Evolutionary conservation across 2,888 invertebrate genomes (phyloP).

Genomic region (Zygothrica quintamaculata): DNA sequence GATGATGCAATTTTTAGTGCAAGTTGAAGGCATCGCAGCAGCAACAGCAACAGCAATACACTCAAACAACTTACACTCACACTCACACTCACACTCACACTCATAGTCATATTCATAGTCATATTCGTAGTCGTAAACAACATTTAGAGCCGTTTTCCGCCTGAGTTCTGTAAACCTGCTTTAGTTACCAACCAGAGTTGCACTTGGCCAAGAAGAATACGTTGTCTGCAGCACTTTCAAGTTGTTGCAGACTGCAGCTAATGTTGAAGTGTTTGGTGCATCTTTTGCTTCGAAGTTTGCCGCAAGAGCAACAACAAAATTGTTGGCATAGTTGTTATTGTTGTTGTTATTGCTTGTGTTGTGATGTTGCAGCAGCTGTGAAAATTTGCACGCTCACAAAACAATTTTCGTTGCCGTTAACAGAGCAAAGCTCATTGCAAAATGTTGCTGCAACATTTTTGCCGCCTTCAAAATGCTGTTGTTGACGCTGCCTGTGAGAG

Average conservation of each 20-base stretch:
- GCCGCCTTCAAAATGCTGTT: slow-evolving; percentile 51
- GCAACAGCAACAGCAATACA: no score
- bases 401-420: slow-evolving; percentile 75
- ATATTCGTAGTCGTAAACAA: slow-evolving; percentile 10
- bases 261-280: slow-evolving; percentile 51
- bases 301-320: slow-evolving; percentile 61
- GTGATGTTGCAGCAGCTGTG: slow-evolving; percentile 65
- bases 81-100: no score
- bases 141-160: slow-evolving; percentile 48
- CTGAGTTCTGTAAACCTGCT: slow-evolving; percentile 57
- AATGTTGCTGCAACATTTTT: slow-evolving; percentile 72
- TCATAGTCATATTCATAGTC: no score
- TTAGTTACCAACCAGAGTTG: slow-evolving; percentile 51
- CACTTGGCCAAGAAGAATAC: slow-evolving; percentile 12
- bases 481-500: slow-evolving; percentile 43
- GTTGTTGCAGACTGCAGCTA: slow-evolving; percentile 16
- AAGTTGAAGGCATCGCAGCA: no score
- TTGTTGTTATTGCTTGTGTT: slow-evolving; percentile 30
- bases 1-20: slow-evolving; percentile 68
- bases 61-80: no score
- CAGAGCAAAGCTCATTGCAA: slow-evolving; percentile 49
- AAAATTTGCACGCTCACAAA: slow-evolving; percentile 78
- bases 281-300: slow-evolving; percentile 61
- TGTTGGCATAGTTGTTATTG: slow-evolving; percentile 70
- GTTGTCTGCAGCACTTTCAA: not conserved